A percentile compares a stretch with the other conserved stretches of the same genome.
phyloP scores from a whole-genome alignment of 92 coral and sea anemone genomes.

The Epizoanthus stellaris region DNA sequence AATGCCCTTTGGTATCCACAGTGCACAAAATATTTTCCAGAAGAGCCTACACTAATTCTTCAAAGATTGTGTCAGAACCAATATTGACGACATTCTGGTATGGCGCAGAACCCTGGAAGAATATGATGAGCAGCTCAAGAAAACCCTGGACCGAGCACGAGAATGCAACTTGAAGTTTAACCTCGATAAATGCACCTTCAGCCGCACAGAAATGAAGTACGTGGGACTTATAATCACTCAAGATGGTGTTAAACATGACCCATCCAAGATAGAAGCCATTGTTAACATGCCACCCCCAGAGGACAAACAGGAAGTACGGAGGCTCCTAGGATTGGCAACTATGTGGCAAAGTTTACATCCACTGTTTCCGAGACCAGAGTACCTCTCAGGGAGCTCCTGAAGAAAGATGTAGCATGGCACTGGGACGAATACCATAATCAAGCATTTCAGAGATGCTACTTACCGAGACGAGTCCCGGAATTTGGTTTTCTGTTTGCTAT shows the following conservation, averaged over 20 bases:
- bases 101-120: conserved; percentile 43
- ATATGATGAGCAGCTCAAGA: conserved; percentile 28
- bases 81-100: conserved; percentile 41
- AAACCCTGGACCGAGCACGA: conserved; percentile 40
- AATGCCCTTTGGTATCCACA: conserved; percentile 49
- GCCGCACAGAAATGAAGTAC: conserved; percentile 50
- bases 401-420: not conserved
- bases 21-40: conserved; percentile 51
- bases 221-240: conserved; percentile 55
- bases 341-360: not conserved
- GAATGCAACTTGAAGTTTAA: conserved; percentile 49
- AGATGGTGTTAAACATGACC: conserved; percentile 52
- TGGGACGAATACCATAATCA: not conserved
- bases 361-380: not conserved
- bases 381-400: not conserved
- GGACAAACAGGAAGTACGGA: conserved; percentile 47
- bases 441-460: not conserved
- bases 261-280: conserved; percentile 37
- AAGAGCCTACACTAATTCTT: conserved; percentile 38
- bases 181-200: conserved; percentile 39
- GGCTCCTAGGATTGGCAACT: not conserved
- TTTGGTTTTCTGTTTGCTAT: too few relatives aligned
- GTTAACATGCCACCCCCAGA: conserved; percentile 36
- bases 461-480: too few relatives aligned
- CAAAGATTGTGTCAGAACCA: conserved; percentile 32